Conservation (phyloP, 1,140 invertebrate genomes). For the Drosophila setifemur region DNA sequence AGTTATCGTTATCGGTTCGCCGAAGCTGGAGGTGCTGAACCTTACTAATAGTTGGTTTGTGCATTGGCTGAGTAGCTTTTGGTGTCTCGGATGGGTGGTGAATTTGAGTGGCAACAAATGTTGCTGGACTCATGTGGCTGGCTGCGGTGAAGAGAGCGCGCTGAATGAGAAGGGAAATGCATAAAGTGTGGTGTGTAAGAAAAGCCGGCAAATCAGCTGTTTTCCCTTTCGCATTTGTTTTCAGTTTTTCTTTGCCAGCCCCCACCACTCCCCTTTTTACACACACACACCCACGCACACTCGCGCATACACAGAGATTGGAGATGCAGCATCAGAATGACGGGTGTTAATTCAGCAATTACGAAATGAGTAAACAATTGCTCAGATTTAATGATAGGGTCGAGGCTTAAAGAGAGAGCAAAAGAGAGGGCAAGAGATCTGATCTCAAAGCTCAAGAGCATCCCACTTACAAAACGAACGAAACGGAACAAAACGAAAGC, state of each 20-base stretch:
- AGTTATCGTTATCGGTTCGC: background rate
- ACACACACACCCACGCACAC: background rate
- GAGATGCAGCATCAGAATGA: background rate
- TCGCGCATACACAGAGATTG: background rate
- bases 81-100: constrained; percentile 3
- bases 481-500: constrained; percentile 26
- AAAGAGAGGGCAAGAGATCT: background rate
- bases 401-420: background rate
- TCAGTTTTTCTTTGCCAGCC: constrained; percentile 40
- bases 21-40: background rate
- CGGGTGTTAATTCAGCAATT: background rate
- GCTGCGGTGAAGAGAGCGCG: constrained; percentile 23
- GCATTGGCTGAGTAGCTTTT: background rate
- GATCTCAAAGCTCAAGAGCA: background rate
- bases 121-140: constrained; percentile 28
- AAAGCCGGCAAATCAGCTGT: constrained; percentile 79
- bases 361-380: constrained; percentile 1
- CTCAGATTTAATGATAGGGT: no score
- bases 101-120: constrained; percentile 33
- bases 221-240: constrained; percentile 31
- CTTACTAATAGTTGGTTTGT: background rate
- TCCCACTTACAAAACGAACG: background rate
- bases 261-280: background rate
- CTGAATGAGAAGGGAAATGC: constrained; percentile 53
- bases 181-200: constrained; percentile 53